Conservation (phyloP, 2,888 invertebrate species). For the Ophraella communa region DNA sequence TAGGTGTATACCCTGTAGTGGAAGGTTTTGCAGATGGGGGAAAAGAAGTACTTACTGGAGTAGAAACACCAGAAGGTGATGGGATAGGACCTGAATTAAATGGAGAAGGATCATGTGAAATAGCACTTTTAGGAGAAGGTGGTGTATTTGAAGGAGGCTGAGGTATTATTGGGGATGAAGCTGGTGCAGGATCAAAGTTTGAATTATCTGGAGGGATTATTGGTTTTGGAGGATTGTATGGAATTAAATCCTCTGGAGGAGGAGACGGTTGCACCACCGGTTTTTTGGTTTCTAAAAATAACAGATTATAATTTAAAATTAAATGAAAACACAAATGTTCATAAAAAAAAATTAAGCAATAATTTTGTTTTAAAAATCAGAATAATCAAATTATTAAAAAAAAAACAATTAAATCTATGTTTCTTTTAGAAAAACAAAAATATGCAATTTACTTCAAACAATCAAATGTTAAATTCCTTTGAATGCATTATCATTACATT, state of each 20-base stretch:
- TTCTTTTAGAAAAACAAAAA: too few relatives aligned
- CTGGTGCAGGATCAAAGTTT: conserved; percentile 37
- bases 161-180: conserved; percentile 46
- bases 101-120: conserved; percentile 21
- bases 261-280: conserved; percentile 57
- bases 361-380: too few relatives aligned
- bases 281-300: conserved; percentile 28
- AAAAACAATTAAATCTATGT: too few relatives aligned
- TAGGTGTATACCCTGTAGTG: conserved; percentile 54
- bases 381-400: too few relatives aligned
- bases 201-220: conserved; percentile 8
- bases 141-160: conserved; percentile 50
- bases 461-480: too few relatives aligned
- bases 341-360: too few relatives aligned
- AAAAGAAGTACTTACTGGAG: neutral
- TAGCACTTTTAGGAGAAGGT: neutral
- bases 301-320: too few relatives aligned
- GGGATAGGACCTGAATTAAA: neutral
- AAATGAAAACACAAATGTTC: too few relatives aligned
- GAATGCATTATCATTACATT: neutral
- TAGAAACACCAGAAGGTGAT: conserved; percentile 6
- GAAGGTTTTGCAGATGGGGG: conserved; percentile 38
- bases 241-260: conserved; percentile 54
- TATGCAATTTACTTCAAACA: too few relatives aligned
- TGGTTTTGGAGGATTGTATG: conserved; percentile 48